Conservation (phyloP, 92 coral and sea anemone genomes). For the Pocillopora meandrina region DNA sequence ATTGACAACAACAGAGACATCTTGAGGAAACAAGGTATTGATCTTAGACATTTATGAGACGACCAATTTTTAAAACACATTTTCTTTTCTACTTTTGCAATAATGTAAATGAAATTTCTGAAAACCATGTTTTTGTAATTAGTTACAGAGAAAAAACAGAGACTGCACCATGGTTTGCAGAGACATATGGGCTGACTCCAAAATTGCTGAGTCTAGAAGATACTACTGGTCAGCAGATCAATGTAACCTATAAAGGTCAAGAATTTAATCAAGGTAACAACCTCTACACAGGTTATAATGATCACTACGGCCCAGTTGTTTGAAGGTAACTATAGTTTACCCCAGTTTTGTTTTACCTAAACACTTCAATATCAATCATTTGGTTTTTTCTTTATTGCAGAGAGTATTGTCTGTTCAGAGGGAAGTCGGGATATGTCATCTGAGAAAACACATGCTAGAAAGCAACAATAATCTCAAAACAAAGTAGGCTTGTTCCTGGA, state of each 20-base stretch:
- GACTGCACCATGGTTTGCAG: slow-evolving; percentile 30
- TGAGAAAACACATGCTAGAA: too few relatives aligned
- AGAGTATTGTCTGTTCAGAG: too few relatives aligned
- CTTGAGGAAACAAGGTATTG: slow-evolving; percentile 28
- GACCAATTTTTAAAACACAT: neutral
- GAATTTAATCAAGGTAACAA: neutral
- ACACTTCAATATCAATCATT: too few relatives aligned
- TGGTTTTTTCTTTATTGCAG: too few relatives aligned
- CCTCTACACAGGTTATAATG: neutral
- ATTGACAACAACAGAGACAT: slow-evolving; percentile 35
- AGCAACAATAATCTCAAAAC: too few relatives aligned
- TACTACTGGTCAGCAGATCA: neutral
- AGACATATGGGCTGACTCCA: slow-evolving; percentile 7
- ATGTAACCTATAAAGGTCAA: neutral
- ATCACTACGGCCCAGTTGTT: neutral
- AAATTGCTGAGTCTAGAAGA: neutral
- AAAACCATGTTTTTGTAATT: neutral
- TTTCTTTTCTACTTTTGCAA: neutral
- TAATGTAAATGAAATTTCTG: neutral
- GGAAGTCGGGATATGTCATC: too few relatives aligned
- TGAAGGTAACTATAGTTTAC: neutral
- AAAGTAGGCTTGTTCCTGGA: too few relatives aligned
- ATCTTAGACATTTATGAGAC: neutral
- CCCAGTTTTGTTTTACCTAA: neutral
- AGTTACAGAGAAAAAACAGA: slow-evolving; percentile 23